These are phyloP conservation scores for Cecropterus lyciades DNA, from an alignment of 1,140 invertebrate species.

Conservation along the genomic window DNA sequence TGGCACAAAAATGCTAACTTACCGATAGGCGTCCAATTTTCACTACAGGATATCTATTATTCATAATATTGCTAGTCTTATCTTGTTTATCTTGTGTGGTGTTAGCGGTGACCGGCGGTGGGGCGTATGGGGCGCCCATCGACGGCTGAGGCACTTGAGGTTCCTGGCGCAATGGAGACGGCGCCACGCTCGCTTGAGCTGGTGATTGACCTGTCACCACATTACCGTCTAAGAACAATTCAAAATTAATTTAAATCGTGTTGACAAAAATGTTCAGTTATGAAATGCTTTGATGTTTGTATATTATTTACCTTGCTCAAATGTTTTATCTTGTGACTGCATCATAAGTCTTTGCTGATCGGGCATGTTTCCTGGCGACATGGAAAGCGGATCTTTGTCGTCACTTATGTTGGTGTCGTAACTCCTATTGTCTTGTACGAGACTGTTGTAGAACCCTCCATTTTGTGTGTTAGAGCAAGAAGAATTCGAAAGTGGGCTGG, in stretches of 20 bases:
- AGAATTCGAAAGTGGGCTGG: conserved; percentile 66
- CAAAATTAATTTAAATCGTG: conserved; percentile 1
- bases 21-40: conserved; percentile 77
- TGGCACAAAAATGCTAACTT: conserved; percentile 42
- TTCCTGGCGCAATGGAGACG: conserved; percentile 78
- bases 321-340: conserved; percentile 69
- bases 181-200: conserved; percentile 84
- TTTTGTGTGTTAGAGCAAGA: conserved; percentile 83
- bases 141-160: conserved; percentile 81
- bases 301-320: conserved; percentile 67
- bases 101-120: conserved; percentile 36
- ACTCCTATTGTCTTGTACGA: conserved; percentile 66
- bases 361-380: conserved; percentile 80
- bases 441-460: conserved; percentile 79
- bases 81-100: conserved; percentile 75
- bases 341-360: conserved; percentile 81
- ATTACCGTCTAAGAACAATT: conserved; percentile 63
- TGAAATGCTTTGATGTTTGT: no score
- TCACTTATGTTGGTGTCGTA: conserved; percentile 73
- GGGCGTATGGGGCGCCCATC: conserved; percentile 80
- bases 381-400: conserved; percentile 84
- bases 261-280: no score
- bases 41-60: conserved; percentile 73
- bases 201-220: conserved; percentile 84
- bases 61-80: conserved; percentile 63